phyloP scores from a whole-genome alignment of 2,113 vertebrate species.

The Osmerus mordax region DNA sequence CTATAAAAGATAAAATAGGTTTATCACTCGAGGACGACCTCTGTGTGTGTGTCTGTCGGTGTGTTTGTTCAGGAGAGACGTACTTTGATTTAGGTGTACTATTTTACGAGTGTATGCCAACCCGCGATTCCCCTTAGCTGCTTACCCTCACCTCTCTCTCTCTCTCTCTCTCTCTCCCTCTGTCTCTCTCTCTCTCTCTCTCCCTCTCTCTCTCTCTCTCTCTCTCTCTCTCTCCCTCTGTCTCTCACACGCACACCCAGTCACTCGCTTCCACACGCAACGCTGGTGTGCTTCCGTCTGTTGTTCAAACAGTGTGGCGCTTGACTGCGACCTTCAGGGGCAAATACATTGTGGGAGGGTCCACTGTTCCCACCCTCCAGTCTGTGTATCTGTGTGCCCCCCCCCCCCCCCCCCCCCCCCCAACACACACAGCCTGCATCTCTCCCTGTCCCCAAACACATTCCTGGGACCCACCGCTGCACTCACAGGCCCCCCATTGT shows the following conservation, averaged over 20 bases:
- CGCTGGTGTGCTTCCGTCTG: neutral
- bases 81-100: slow-evolving; percentile 51
- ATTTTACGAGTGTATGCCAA: slow-evolving; percentile 41
- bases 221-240: neutral
- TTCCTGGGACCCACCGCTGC: slow-evolving; percentile 37
- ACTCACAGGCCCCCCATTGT: slow-evolving; percentile 58
- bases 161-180: neutral
- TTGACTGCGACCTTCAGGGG: slow-evolving; percentile 35
- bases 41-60: slow-evolving; percentile 5
- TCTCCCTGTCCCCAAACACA: slow-evolving; percentile 24
- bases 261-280: slow-evolving; percentile 3
- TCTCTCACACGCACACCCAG: slow-evolving; percentile 5
- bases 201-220: neutral
- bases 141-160: neutral
- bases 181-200: neutral
- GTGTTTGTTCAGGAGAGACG: neutral
- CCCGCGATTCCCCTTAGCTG: neutral
- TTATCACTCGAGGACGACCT: neutral
- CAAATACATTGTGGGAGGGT: slow-evolving; percentile 12
- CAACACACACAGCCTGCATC: neutral
- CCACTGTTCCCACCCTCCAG: slow-evolving; percentile 16
- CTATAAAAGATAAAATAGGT: slow-evolving; percentile 35
- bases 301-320: slow-evolving; percentile 46
- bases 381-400: slow-evolving; percentile 26
- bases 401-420: slow-evolving; percentile 6